Conservation (phyloP, 2,888 invertebrate genomes). For the Cetonia aurata region DNA sequence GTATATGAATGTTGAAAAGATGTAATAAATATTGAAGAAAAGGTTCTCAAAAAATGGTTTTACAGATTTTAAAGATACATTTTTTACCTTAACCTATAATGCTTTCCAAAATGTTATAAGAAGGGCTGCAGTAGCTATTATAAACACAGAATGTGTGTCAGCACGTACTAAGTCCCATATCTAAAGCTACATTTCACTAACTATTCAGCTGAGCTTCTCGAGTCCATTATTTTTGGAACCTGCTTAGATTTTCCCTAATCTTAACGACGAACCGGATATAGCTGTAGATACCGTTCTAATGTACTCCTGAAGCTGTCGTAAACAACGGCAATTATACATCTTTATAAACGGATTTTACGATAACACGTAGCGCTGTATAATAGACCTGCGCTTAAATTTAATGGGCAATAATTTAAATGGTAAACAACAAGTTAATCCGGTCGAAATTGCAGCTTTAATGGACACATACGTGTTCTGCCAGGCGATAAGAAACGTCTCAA, state of each 20-base stretch:
- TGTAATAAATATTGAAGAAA: too few species aligned
- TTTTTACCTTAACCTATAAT: too few species aligned
- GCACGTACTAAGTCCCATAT: too few species aligned
- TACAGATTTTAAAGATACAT: too few species aligned
- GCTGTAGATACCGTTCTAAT: slow-evolving; percentile 22
- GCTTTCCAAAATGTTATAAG: too few species aligned
- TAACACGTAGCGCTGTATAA: slow-evolving; percentile 18
- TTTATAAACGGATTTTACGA: slow-evolving; percentile 29
- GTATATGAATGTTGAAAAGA: too few species aligned
- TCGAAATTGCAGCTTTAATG: slow-evolving; percentile 52
- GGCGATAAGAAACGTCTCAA: slow-evolving; percentile 17
- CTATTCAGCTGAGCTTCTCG: too few species aligned
- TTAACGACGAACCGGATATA: slow-evolving; percentile 22
- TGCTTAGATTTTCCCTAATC: slow-evolving; percentile 1
- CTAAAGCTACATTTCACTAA: too few species aligned
- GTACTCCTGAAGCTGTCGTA: slow-evolving; percentile 28
- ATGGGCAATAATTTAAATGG: slow-evolving; percentile 51
- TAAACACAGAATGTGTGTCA: too few species aligned
- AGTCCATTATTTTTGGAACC: too few species aligned
- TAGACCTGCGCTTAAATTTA: slow-evolving; percentile 47
- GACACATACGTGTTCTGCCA: slow-evolving; percentile 42
- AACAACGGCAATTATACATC: slow-evolving; percentile 38
- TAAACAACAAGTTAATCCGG: slow-evolving; percentile 49
- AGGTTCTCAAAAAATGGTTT: too few species aligned
- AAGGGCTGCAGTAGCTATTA: too few species aligned